A percentile compares a stretch with the other conserved stretches of the same genome.
phyloP scores from a whole-genome alignment of 92 coral and sea anemone species.

The Isaurus tuberculatus region DNA sequence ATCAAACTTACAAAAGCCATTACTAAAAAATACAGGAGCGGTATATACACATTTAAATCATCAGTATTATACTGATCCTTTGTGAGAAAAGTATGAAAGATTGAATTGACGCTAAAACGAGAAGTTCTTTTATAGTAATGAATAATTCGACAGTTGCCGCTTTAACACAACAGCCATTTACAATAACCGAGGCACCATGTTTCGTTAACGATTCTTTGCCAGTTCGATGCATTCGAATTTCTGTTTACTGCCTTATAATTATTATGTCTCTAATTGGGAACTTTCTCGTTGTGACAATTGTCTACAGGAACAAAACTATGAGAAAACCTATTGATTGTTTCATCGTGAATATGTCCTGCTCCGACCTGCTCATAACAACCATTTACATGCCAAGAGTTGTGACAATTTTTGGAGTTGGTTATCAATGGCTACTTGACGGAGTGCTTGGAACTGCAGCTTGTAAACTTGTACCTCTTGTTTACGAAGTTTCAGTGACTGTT shows the following conservation, averaged over 20 bases:
- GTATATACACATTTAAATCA: too few species aligned
- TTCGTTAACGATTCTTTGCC: constrained; percentile 62
- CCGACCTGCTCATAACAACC: constrained; percentile 71
- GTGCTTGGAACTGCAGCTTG: constrained; percentile 67
- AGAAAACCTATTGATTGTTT: constrained; percentile 77
- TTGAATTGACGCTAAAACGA: too few species aligned
- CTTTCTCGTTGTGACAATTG: constrained; percentile 66
- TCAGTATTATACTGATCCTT: too few species aligned
- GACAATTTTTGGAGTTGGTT: constrained; percentile 63
- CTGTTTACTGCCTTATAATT: constrained; percentile 69
- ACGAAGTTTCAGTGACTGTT: constrained; percentile 71
- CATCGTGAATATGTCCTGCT: constrained; percentile 78
- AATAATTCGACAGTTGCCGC: neutral
- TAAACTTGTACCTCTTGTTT: constrained; percentile 62
- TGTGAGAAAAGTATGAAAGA: too few species aligned
- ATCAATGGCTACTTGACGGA: constrained; percentile 71
- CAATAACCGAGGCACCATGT: constrained; percentile 38
- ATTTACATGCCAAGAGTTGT: constrained; percentile 80
- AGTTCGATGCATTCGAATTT: constrained; percentile 49
- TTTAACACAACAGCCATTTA: neutral
- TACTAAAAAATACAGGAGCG: too few species aligned
- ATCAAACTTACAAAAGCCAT: too few species aligned
- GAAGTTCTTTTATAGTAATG: neutral
- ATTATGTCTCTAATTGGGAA: constrained; percentile 71
- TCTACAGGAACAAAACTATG: constrained; percentile 60